Conservation (phyloP, 2,888 invertebrate species). For the Periphyllus acericola region DNA sequence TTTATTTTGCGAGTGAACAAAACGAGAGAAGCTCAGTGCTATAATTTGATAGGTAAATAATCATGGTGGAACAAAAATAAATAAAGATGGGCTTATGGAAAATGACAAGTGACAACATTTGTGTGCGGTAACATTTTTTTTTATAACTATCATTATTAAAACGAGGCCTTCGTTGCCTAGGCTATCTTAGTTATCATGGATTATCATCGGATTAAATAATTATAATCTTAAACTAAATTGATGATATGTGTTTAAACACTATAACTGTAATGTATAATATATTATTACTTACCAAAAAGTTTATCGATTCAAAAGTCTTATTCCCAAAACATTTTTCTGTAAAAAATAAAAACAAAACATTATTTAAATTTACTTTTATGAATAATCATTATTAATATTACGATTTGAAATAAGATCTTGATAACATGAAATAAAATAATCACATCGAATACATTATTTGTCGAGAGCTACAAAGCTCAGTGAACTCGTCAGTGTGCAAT, state of each 20-base stretch:
- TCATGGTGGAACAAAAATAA: neutral
- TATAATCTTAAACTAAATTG: no score
- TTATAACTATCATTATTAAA: no score
- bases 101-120: neutral
- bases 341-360: neutral
- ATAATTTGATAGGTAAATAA: neutral
- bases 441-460: neutral
- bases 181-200: no score
- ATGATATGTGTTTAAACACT: no score
- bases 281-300: neutral
- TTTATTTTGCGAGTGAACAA: neutral
- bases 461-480: neutral
- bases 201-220: no score
- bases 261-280: no score
- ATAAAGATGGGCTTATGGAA: neutral
- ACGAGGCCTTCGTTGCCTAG: no score
- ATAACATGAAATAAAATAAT: neutral
- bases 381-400: no score
- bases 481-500: no score
- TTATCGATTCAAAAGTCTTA: neutral
- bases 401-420: no score
- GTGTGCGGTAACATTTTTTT: neutral
- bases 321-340: constrained; percentile 10
- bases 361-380: neutral
- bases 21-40: neutral